A percentile compares a stretch with the other conserved stretches of the same genome.
These are phyloP conservation scores for Leptinotarsa rubiginosa DNA, from an alignment of 2,888 invertebrate species.

Conservation along the genomic window DNA sequence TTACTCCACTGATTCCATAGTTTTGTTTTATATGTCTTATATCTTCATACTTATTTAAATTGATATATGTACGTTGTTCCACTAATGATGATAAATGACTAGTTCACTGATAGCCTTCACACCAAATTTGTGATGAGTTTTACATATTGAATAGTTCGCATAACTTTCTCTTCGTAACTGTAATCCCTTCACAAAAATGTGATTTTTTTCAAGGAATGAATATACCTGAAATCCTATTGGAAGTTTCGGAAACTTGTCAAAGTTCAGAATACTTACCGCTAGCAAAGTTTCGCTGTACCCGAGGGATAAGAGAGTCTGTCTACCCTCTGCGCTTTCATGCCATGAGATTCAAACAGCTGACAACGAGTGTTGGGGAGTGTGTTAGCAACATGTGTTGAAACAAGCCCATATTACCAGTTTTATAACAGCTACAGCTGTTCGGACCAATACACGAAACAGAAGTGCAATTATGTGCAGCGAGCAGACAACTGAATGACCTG, in stretches of 20 bases:
- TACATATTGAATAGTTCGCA: too few species aligned
- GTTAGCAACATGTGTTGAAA: constrained; percentile 24
- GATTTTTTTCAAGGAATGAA: background rate
- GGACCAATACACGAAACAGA: constrained; percentile 15
- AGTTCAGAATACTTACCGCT: constrained; percentile 1
- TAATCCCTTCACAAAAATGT: background rate
- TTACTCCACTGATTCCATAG: too few species aligned
- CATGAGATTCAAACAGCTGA: constrained; percentile 24
- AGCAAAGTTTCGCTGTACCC: background rate
- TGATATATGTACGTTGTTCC: too few species aligned
- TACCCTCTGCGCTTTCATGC: constrained; percentile 2
- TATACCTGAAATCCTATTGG: background rate
- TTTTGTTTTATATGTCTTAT: too few species aligned
- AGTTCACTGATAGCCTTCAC: too few species aligned
- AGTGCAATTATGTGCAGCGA: constrained; percentile 17
- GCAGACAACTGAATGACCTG: constrained; percentile 5
- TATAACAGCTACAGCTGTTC: constrained; percentile 23
- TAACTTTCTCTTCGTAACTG: too few species aligned
- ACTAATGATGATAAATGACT: too few species aligned
- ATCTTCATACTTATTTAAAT: too few species aligned
- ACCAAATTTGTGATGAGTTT: too few species aligned
- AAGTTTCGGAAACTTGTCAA: constrained; percentile 2
- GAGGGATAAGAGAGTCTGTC: background rate
- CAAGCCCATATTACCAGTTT: constrained; percentile 15
- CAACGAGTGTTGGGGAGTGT: constrained; percentile 8